Evolutionary conservation across 2,797 vertebrate genomes (phyloP), one percentile per base, ranked within the genome.

Genomic region (Fundulus diaphanus): DNA sequence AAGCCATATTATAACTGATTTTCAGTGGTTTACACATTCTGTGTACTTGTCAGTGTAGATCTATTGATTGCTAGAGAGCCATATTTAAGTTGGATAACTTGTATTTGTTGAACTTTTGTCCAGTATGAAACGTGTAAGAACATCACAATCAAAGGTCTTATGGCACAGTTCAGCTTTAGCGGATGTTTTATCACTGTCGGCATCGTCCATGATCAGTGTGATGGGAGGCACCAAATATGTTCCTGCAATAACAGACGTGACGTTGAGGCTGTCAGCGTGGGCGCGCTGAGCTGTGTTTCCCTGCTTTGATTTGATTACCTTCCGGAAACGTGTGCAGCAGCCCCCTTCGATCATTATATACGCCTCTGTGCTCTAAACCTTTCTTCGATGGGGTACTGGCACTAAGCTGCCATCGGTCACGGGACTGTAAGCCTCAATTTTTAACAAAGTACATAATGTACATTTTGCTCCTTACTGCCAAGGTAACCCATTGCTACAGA

Each of bases 221-320:
- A 57, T 68, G 70, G n/a, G 20, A 48, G 68, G 29, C 76, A 67
- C 71, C 42, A 13, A 65, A 57, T n/a, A 15, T 67, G 57, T 70
- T 15, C 2, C 24, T 37, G 78, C 57, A 82, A 56, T 73, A 80
- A 77, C 85, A 80, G 73, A 78, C 70, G 74, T 24, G 61, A 27
- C 74, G 80, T 75, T 83, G 79, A 85, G 82, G 71, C 75, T 29
- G 56, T 74, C 70, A 42, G 84, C 1, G 78, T 80, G 78, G 83
- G 76, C 42, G 69, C 73, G 86, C 70, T 77, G 71, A 44, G 69
- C 72, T 40, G 56, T 57, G 70, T 20, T 18, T 82, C 3, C n/a
- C 79, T 83, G 57, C 84, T 88, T 79, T 80, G 76, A 87, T 90
- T 80, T 79, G 77, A 85, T 89, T 67, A 74, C 77, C 35, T 76